These are phyloP conservation scores for Heliornis fulica DNA, from an alignment of 2,113 vertebrate species.

Conservation along the genomic window DNA sequence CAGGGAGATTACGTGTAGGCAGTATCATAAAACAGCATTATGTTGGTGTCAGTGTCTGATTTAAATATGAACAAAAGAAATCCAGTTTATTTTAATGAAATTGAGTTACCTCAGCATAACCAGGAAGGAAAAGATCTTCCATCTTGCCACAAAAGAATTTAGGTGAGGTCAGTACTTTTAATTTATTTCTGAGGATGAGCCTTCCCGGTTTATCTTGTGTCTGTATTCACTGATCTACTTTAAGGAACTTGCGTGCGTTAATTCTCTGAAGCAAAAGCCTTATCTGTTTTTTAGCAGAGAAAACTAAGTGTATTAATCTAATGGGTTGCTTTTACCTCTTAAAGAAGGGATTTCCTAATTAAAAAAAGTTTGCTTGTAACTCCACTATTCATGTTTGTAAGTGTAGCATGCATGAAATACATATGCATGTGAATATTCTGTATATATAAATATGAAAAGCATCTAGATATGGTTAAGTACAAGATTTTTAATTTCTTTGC, in stretches of 20 bases:
- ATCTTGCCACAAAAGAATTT: not conserved
- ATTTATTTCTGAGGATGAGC: not conserved
- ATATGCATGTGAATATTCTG: not conserved
- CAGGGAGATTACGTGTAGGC: not conserved
- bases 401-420: not conserved
- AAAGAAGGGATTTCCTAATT: not conserved
- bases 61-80: not conserved
- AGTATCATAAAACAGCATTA: not conserved
- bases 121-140: not conserved
- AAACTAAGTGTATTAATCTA: not conserved
- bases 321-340: not conserved
- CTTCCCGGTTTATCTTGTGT: not conserved
- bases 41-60: not conserved
- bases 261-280: not conserved
- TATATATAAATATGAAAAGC: not conserved
- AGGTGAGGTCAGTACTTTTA: not conserved
- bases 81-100: not conserved
- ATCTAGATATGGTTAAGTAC: not conserved
- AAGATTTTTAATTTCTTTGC: not conserved
- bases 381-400: not conserved
- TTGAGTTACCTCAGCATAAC: not conserved
- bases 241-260: not conserved
- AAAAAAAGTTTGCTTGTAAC: not conserved
- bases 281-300: not conserved
- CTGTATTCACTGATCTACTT: not conserved